These are phyloP conservation scores for Drosophila guanche DNA, from an alignment of 1,140 invertebrate species.

Conservation along the genomic window DNA sequence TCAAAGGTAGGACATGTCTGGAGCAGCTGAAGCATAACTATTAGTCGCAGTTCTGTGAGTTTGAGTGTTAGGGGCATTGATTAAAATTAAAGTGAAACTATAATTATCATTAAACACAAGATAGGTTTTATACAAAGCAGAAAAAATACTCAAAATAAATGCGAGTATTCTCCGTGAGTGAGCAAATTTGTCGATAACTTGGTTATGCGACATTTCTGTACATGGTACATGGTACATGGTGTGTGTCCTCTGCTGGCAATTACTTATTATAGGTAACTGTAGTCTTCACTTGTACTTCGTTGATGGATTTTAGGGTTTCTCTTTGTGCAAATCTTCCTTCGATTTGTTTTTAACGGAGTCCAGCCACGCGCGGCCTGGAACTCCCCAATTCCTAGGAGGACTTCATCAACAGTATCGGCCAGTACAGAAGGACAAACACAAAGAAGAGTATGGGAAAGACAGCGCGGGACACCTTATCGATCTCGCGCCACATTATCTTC, in stretches of 20 bases:
- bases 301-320: slow-evolving; percentile 10
- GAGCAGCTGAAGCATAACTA: slow-evolving; percentile 24
- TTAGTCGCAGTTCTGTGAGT: slow-evolving; percentile 9
- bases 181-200: slow-evolving; percentile 41
- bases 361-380: slow-evolving; percentile 78
- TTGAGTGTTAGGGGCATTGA: slow-evolving; percentile 14
- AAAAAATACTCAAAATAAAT: slow-evolving; percentile 19
- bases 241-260: slow-evolving; percentile 23
- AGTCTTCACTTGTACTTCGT: slow-evolving; percentile 48
- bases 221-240: neutral
- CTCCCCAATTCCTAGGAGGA: slow-evolving; percentile 84
- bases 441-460: slow-evolving; percentile 90
- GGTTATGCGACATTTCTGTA: slow-evolving; percentile 18
- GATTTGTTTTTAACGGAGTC: slow-evolving; percentile 75
- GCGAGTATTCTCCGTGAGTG: slow-evolving; percentile 25
- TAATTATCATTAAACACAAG: slow-evolving; percentile 2
- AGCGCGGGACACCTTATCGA: slow-evolving; percentile 87
- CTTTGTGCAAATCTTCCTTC: slow-evolving; percentile 9
- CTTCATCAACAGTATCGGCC: slow-evolving; percentile 89
- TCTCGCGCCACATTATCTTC: slow-evolving; percentile 88
- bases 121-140: slow-evolving; percentile 25
- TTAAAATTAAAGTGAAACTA: slow-evolving; percentile 12
- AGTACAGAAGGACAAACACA: slow-evolving; percentile 89
- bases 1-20: slow-evolving; percentile 11
- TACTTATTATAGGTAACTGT: slow-evolving; percentile 46